These are phyloP conservation scores for Dasyurus viverrinus DNA, from an alignment of 2,113 vertebrate species.

Conservation along the genomic window DNA sequence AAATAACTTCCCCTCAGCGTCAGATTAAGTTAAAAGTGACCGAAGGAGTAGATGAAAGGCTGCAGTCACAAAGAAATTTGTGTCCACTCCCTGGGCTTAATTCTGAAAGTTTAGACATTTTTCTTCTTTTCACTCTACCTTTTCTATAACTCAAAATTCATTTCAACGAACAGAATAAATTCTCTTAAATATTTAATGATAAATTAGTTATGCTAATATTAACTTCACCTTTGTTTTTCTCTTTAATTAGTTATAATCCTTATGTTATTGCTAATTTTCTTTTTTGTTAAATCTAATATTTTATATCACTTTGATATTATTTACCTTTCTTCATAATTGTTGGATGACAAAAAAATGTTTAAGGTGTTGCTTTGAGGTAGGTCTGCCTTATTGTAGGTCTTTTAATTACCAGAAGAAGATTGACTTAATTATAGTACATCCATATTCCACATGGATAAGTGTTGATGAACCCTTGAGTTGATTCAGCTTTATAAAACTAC, in stretches of 20 bases:
- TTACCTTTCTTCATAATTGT: conserved; percentile 6
- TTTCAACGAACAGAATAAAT: conserved; percentile 33
- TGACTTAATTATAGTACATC: too few relatives aligned
- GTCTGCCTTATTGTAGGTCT: too few relatives aligned
- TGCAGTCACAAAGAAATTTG: conserved; percentile 37
- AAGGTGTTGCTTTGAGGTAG: neutral
- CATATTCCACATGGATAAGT: too few relatives aligned
- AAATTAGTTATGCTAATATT: conserved; percentile 45
- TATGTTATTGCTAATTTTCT: neutral
- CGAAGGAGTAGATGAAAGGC: conserved; percentile 47
- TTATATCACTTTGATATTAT: neutral
- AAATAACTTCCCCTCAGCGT: conserved; percentile 61
- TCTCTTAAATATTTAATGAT: neutral
- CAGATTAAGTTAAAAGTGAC: conserved; percentile 65
- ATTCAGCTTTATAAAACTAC: too few relatives aligned
- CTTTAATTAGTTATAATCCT: neutral
- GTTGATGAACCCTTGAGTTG: too few relatives aligned
- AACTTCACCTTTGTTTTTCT: conserved; percentile 31
- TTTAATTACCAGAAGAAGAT: too few relatives aligned
- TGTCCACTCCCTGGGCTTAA: conserved; percentile 41
- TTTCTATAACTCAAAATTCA: conserved; percentile 1
- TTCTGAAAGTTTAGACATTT: conserved; percentile 19
- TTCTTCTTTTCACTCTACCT: conserved; percentile 27
- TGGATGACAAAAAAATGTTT: conserved; percentile 7
- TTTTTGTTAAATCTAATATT: neutral